Conservation (phyloP, 2,888 invertebrate genomes). For the Epistrophe eligans region DNA sequence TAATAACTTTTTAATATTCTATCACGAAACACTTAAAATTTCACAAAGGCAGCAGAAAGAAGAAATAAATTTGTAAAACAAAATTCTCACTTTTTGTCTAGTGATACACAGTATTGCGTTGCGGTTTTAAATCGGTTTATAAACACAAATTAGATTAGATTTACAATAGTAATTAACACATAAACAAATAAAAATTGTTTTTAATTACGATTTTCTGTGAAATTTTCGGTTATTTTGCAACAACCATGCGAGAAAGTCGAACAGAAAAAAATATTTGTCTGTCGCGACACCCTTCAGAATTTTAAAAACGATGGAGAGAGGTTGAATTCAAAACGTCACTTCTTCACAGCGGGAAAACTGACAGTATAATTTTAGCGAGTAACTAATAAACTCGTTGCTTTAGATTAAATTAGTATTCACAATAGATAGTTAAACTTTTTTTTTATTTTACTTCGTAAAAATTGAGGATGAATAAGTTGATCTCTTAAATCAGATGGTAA, state of each 20-base stretch:
- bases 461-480: too few species aligned
- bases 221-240: slow-evolving; percentile 32
- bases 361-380: slow-evolving; percentile 43
- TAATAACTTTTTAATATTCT: slow-evolving; percentile 14
- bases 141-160: background rate
- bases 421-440: background rate
- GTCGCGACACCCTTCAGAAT: slow-evolving; percentile 43
- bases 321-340: slow-evolving; percentile 37
- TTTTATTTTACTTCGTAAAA: too few species aligned
- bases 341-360: slow-evolving; percentile 53
- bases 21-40: slow-evolving; percentile 39
- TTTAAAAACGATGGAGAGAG: slow-evolving; percentile 17
- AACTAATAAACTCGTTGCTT: slow-evolving; percentile 20
- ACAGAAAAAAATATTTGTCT: slow-evolving; percentile 41
- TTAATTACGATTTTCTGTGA: slow-evolving; percentile 22
- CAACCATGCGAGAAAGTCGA: slow-evolving; percentile 37
- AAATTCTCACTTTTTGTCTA: slow-evolving; percentile 23
- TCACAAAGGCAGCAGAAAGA: background rate
- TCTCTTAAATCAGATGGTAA: too few species aligned
- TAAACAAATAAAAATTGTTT: slow-evolving; percentile 17
- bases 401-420: background rate
- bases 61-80: background rate
- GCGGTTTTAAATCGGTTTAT: background rate
- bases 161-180: slow-evolving; percentile 8
- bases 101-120: slow-evolving; percentile 12